Evolutionary conservation across 2,113 vertebrate genomes (phyloP), one percentile per base, ranked within the genome.

Genomic region (Archocentrus centrarchus): DNA sequence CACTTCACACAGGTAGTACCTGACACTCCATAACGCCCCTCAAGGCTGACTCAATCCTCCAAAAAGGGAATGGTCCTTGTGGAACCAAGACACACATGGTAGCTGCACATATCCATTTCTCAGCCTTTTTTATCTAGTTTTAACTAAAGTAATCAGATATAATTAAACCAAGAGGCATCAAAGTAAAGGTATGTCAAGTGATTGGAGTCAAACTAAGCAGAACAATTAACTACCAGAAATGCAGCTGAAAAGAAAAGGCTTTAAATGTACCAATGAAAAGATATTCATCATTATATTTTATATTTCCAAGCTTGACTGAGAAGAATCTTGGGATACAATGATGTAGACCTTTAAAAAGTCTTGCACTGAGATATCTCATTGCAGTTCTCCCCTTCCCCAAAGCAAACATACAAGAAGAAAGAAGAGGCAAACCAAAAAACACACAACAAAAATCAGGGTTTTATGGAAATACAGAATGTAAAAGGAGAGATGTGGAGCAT

Each of bases 1-100:
- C 76, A 89, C 76, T 32, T 68, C 22, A 73, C 66, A 68, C 84
- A 92, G 92, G 91, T 91, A 83, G 80, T 87, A 86, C 88, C 85
- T 92, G 75, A 87, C 68, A 68, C 86, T 63, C 79, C 70, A 70
- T 30, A 58, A 80, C 58, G 58, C 79, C 80, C 59, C 61, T 76
- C 60, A 66, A 79, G 68, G 57, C 90, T 73, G 75, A 92, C 57
- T 86, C 85, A 79, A 78, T 82, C 84, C 87, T 88, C 79, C 59
- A 62, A 86, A 89, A 17, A 88, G 83, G 85, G 81, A 94, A 95
- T 96, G 96, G 96, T 96, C 96, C 96, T 94, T 96, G 94, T 96
- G 96, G 96, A 96, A 96, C 95, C 95, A 96, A 95, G 96, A 96
- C 94, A 93, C 96, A 93, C 95, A 96, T 96, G 96, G 96, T 96